Evolutionary conservation across 2,113 vertebrate genomes (phyloP).

Genomic region (Alligator sinensis): DNA sequence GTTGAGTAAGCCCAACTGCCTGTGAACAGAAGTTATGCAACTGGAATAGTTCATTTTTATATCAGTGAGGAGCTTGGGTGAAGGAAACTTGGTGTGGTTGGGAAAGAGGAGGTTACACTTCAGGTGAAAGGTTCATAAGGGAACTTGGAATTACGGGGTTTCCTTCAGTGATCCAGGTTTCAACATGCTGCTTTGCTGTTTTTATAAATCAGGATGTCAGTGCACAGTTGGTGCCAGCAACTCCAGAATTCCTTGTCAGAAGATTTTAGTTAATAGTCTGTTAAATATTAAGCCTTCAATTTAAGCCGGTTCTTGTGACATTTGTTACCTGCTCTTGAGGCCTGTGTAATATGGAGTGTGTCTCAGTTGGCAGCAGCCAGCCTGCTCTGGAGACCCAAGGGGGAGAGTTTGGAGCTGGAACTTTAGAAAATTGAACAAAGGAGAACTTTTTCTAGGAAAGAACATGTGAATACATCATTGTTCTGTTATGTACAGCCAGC

Average conservation of each 20-base stretch:
- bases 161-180: neutral
- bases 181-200: conserved; percentile 7
- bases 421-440: neutral
- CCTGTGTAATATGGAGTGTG: neutral
- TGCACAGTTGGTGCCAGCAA: neutral
- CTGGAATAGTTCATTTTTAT: neutral
- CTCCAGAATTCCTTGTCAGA: neutral
- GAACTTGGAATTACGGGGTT: neutral
- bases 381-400: neutral
- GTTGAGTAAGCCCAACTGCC: neutral
- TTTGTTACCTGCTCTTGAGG: neutral
- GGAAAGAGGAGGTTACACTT: neutral
- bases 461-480: neutral
- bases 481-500: neutral
- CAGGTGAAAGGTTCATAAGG: neutral
- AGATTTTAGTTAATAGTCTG: neutral
- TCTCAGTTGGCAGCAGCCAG: conserved; percentile 14
- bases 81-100: neutral
- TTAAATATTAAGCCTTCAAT: neutral
- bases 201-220: neutral
- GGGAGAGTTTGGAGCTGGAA: neutral
- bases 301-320: neutral
- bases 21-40: neutral
- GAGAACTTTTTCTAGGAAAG: neutral
- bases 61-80: neutral